phyloP scores from a whole-genome alignment of 1,140 invertebrate species.

The Leptinotarsa defecta region DNA sequence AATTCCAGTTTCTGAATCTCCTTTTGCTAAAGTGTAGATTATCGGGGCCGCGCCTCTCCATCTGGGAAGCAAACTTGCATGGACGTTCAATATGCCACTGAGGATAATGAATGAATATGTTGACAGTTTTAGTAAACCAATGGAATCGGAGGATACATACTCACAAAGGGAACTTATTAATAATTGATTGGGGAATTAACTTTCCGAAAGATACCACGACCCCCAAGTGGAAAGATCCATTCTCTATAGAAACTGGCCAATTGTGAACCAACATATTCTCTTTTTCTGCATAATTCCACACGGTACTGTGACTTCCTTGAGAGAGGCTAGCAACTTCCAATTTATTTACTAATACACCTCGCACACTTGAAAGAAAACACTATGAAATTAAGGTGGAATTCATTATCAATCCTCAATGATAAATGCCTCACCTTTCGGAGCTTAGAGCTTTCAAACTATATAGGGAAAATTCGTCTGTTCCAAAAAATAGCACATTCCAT shows the following conservation, averaged over 20 bases:
- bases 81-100: slow-evolving; percentile 88
- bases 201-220: slow-evolving; percentile 75
- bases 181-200: slow-evolving; percentile 68
- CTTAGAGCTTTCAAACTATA: slow-evolving; percentile 62
- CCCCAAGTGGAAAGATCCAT: slow-evolving; percentile 65
- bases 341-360: slow-evolving; percentile 50
- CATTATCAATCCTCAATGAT: neutral
- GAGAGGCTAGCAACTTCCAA: slow-evolving; percentile 67
- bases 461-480: slow-evolving; percentile 70
- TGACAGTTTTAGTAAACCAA: no score
- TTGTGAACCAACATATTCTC: slow-evolving; percentile 59
- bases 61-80: slow-evolving; percentile 87
- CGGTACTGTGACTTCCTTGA: slow-evolving; percentile 59
- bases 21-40: slow-evolving; percentile 80
- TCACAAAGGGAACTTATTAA: slow-evolving; percentile 68
- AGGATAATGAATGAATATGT: neutral
- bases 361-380: slow-evolving; percentile 32
- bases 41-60: slow-evolving; percentile 93
- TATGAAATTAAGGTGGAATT: no score
- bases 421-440: neutral
- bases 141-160: slow-evolving; percentile 4
- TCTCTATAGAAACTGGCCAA: slow-evolving; percentile 61
- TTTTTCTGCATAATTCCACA: slow-evolving; percentile 60
- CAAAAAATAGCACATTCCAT: slow-evolving; percentile 71
- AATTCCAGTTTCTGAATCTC: slow-evolving; percentile 82